These are phyloP conservation scores for Sitta carolinensis DNA, from an alignment of 2,797 vertebrate species.

Conservation along the genomic window DNA sequence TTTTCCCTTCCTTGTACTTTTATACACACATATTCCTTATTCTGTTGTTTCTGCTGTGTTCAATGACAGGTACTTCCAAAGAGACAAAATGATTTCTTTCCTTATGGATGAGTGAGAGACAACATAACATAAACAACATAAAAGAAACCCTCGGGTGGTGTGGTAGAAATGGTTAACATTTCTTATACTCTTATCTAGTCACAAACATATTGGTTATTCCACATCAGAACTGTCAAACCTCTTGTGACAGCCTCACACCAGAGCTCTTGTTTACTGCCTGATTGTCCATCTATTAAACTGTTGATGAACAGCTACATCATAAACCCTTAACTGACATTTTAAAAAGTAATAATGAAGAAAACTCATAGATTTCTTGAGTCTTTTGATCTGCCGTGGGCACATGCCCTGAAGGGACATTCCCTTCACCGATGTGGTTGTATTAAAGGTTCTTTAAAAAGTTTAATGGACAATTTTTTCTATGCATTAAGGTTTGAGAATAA, in stretches of 20 bases:
- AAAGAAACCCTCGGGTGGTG: background rate
- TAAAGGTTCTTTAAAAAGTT: background rate
- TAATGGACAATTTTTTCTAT: background rate
- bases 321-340: background rate
- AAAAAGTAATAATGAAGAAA: background rate
- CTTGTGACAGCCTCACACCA: background rate
- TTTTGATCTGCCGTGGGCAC: background rate
- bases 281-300: background rate
- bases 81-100: background rate
- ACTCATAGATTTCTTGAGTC: background rate
- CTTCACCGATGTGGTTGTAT: background rate
- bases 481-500: background rate
- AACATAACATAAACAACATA: rapidly evolving
- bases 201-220: background rate
- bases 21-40: rapidly evolving
- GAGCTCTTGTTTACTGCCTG: background rate
- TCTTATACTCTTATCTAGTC: background rate
- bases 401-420: background rate
- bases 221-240: background rate
- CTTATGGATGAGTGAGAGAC: background rate
- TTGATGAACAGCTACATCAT: background rate
- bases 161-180: background rate
- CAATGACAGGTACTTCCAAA: background rate
- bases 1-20: background rate
- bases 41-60: background rate